Evolutionary conservation across 2,888 invertebrate genomes (phyloP), one percentile per base, ranked within the genome.

Genomic region (Parnassius mnemosyne): DNA sequence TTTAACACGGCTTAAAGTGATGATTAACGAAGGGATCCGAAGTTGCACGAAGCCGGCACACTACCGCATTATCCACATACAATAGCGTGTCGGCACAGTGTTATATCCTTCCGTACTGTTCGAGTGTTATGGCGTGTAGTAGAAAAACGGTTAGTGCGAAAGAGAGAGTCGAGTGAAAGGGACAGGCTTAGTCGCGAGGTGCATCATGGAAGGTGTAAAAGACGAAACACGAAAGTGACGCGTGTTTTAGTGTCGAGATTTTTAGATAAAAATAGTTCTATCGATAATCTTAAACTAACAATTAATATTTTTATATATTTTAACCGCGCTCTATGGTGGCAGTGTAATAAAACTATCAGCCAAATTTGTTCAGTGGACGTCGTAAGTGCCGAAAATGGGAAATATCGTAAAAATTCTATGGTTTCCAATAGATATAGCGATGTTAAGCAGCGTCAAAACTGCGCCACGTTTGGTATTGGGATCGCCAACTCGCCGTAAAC

Each of bases 191-290:
- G 70, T 66, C 70, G 76, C 70, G 70, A 73, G 81, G 83, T 84
- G 85, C 87, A 85, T 84, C 84, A 78, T 79, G 79, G 80, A 81
- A 89, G 89, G 90, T 90, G 90, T 89, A 89, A 89, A 77, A 89
- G 89, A 89, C 87, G 88, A 84, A 86, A 84, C 87, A 88, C 88
- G 81, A 86, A 90, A 85, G 86, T 89, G 90, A 89, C 85, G 86
- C 83, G 79, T 70, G 73, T 66, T 80, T 77, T 84, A 87, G 87
- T 78, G 87, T 69, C 76, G 88, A 61, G 71, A 16, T 43, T 13
- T 59, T 60, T 56, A 61, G 46, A 53, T 10, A 10, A 54, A 57
- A 62, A 64, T 63, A 16, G 57, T 41, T 65, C 47, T 69, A 66
- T 74, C 71, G 71, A 71, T 67, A 65, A 50, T 47, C 3, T 1